Evolutionary conservation across 2,113 vertebrate genomes (phyloP).

Genomic region (Lepus europaeus): DNA sequence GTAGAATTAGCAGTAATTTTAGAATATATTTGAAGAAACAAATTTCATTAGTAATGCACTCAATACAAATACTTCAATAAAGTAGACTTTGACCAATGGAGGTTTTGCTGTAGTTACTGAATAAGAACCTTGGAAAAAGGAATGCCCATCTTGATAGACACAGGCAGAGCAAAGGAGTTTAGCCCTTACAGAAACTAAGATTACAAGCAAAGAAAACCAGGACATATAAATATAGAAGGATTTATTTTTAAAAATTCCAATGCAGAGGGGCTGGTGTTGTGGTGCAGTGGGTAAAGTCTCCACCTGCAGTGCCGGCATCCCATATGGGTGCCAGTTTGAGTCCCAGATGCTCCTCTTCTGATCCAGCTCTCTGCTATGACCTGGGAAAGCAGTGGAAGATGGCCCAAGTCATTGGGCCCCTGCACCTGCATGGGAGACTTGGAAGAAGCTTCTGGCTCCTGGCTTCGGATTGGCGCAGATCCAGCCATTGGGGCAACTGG

Average conservation of each 20-base stretch:
- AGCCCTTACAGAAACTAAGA: not conserved
- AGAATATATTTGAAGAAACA: not conserved
- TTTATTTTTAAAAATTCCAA: not conserved
- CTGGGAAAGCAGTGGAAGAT: too few relatives aligned
- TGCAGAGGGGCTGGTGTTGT: not conserved
- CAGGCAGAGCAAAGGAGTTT: too few relatives aligned
- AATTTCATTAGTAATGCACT: not conserved
- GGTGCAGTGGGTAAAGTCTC: too few relatives aligned
- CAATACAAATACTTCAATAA: not conserved
- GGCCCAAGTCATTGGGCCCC: too few relatives aligned
- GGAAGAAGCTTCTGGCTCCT: too few relatives aligned
- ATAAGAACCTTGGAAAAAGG: not conserved
- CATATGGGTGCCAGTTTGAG: too few relatives aligned
- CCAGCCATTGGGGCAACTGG: too few relatives aligned
- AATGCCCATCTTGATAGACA: not conserved
- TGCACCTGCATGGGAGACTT: too few relatives aligned
- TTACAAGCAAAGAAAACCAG: not conserved
- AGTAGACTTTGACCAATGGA: not conserved
- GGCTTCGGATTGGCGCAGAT: too few relatives aligned
- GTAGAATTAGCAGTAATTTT: not conserved
- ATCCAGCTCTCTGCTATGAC: too few relatives aligned
- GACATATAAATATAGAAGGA: not conserved
- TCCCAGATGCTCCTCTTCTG: too few relatives aligned
- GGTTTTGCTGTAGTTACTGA: not conserved
- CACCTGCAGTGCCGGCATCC: too few relatives aligned